A percentile compares a stretch with the other conserved stretches of the same genome.
phyloP scores from a whole-genome alignment of 2,888 invertebrate species.

The Drosophila ezoana region DNA sequence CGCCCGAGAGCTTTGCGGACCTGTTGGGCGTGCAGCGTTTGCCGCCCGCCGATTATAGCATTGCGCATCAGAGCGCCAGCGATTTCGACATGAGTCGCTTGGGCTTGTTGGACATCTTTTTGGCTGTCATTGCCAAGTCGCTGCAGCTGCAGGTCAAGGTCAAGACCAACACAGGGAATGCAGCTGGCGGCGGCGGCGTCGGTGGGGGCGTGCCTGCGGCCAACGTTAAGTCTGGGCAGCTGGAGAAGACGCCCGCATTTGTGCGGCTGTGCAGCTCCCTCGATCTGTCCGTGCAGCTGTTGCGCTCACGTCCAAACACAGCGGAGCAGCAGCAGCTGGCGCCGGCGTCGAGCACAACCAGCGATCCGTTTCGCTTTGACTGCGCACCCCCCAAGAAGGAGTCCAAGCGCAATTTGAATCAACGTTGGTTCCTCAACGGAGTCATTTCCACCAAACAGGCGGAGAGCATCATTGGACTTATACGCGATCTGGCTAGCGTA shows the following conservation, averaged over 20 bases:
- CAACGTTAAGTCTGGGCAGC: constrained; percentile 45
- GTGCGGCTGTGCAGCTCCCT: constrained; percentile 83
- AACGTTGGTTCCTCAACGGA: constrained; percentile 94
- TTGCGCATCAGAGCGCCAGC: constrained; percentile 86
- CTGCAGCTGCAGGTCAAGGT: constrained; percentile 95
- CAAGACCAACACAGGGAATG: constrained; percentile 71
- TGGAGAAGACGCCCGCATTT: constrained; percentile 86
- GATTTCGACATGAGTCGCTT: constrained; percentile 86
- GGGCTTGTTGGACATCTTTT: constrained; percentile 94
- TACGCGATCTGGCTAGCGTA: constrained; percentile 97
- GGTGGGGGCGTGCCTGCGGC: not conserved
- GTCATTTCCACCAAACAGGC: constrained; percentile 93
- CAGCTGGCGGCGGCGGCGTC: not conserved
- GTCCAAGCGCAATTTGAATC: constrained; percentile 83
- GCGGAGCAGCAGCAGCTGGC: constrained; percentile 33
- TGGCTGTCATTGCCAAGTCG: constrained; percentile 96
- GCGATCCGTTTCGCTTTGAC: constrained; percentile 74
- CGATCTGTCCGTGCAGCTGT: constrained; percentile 83
- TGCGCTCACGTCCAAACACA: constrained; percentile 67
- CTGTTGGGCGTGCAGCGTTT: constrained; percentile 90
- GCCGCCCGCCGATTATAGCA: constrained; percentile 91
- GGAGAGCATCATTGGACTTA: constrained; percentile 93
- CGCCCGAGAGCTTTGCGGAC: constrained; percentile 92
- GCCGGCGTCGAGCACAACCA: not conserved
- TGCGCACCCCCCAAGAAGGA: constrained; percentile 75